A percentile compares a stretch with the other conserved stretches of the same genome.
These are phyloP conservation scores for Rhinichthys osculus DNA, from an alignment of 2,797 vertebrate genomes.

Conservation along the genomic window DNA sequence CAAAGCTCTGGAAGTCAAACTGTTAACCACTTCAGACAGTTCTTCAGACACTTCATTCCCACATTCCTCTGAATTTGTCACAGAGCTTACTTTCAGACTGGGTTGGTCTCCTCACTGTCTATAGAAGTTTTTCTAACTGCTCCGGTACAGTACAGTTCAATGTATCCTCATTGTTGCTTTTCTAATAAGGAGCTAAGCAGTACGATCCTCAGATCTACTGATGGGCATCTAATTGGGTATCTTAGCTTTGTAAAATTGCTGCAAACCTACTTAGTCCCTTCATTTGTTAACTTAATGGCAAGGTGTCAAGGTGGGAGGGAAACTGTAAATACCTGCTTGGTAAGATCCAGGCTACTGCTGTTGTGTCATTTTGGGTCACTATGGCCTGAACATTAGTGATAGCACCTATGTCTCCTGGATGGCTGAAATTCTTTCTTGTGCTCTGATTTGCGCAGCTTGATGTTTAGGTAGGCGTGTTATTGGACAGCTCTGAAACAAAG, in stretches of 20 bases:
- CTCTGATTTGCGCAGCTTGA: not conserved
- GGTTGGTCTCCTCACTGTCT: too few species aligned
- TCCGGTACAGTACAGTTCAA: too few species aligned
- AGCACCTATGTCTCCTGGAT: not conserved
- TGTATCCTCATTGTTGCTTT: not conserved
- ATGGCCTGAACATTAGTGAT: not conserved
- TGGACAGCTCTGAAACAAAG: too few species aligned
- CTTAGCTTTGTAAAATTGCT: not conserved
- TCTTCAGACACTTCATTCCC: not conserved
- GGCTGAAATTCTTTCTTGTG: not conserved
- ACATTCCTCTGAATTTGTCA: not conserved
- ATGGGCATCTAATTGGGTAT: not conserved
- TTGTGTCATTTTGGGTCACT: not conserved
- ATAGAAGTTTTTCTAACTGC: not conserved
- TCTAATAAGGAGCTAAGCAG: not conserved
- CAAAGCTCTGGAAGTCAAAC: too few species aligned
- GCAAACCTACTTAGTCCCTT: not conserved
- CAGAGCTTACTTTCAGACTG: not conserved
- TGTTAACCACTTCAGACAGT: too few species aligned
- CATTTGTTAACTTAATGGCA: not conserved
- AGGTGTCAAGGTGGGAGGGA: not conserved
- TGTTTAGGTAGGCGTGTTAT: too few species aligned
- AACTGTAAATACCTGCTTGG: not conserved
- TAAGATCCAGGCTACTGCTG: not conserved
- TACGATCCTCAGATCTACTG: not conserved